These are phyloP conservation scores for Chloebia gouldiae DNA, from an alignment of 2,113 vertebrate genomes.

Conservation along the genomic window DNA sequence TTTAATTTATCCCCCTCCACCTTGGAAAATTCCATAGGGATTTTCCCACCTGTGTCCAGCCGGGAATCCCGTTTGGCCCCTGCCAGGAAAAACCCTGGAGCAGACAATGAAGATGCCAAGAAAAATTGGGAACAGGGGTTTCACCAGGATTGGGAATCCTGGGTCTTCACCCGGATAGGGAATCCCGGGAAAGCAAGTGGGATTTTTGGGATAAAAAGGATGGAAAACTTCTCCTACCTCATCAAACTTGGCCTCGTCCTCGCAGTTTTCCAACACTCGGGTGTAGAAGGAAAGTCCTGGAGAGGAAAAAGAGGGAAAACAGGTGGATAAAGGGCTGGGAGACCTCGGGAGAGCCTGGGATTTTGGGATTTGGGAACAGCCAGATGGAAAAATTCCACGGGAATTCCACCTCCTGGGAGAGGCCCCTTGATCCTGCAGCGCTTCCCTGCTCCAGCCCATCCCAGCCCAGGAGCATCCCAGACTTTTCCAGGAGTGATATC, in stretches of 20 bases:
- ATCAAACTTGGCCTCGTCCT: background rate
- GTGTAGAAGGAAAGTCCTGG: background rate
- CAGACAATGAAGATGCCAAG: accelerated
- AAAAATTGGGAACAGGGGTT: background rate
- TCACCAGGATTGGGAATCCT: accelerated
- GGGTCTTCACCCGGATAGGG: background rate
- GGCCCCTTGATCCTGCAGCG: accelerated
- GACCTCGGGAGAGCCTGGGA: background rate
- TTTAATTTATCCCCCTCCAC: background rate
- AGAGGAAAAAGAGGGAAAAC: background rate
- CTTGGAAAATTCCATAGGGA: background rate
- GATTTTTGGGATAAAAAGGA: accelerated
- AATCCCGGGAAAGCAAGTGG: background rate
- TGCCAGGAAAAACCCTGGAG: background rate
- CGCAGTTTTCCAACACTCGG: background rate
- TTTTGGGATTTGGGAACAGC: background rate
- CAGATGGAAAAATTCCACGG: accelerated
- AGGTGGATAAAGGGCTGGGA: background rate
- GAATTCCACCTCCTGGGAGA: background rate
- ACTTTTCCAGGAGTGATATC: background rate
- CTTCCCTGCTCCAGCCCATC: background rate
- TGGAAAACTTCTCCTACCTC: background rate
- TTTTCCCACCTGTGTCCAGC: background rate
- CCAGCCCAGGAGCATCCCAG: accelerated
- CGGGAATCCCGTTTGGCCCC: background rate